phyloP scores from a whole-genome alignment of 2,797 vertebrate species.

The Ispidina lecontei region DNA sequence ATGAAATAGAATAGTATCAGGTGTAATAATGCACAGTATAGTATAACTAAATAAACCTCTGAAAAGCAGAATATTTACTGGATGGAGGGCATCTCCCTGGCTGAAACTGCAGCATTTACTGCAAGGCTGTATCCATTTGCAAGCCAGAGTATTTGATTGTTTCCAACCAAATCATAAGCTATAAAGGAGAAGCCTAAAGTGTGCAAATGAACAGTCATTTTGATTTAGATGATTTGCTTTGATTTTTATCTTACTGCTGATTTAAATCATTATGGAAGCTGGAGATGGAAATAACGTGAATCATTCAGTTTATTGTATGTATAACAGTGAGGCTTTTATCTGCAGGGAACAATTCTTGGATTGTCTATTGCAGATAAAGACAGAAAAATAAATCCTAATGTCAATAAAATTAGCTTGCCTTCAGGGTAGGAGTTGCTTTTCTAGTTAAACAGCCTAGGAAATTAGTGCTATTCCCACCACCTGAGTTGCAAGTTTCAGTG shows the following conservation, averaged over 20 bases:
- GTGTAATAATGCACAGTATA: neutral
- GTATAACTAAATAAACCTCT: neutral
- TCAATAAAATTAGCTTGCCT: conserved; percentile 57
- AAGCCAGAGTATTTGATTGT: neutral
- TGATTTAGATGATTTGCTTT: conserved; percentile 17
- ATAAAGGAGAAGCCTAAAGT: neutral
- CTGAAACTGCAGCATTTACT: conserved; percentile 18
- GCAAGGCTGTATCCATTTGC: conserved; percentile 8
- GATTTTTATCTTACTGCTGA: conserved; percentile 24
- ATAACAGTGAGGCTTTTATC: conserved; percentile 58
- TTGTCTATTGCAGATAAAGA: conserved; percentile 57
- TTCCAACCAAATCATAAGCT: conserved; percentile 4
- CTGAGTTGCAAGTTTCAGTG: neutral
- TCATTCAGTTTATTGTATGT: conserved; percentile 34
- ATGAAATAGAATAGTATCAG: neutral
- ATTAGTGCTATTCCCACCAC: neutral
- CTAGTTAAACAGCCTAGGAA: neutral
- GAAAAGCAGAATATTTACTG: neutral
- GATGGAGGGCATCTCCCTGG: neutral
- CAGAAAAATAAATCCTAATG: conserved; percentile 62
- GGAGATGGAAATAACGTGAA: conserved; percentile 18
- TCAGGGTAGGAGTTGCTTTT: conserved; percentile 25
- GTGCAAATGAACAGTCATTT: neutral
- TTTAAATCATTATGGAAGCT: conserved; percentile 29
- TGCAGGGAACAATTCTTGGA: conserved; percentile 58